Evolutionary conservation across 2,797 vertebrate species (phyloP).

Genomic region (Hybognathus amarus): DNA sequence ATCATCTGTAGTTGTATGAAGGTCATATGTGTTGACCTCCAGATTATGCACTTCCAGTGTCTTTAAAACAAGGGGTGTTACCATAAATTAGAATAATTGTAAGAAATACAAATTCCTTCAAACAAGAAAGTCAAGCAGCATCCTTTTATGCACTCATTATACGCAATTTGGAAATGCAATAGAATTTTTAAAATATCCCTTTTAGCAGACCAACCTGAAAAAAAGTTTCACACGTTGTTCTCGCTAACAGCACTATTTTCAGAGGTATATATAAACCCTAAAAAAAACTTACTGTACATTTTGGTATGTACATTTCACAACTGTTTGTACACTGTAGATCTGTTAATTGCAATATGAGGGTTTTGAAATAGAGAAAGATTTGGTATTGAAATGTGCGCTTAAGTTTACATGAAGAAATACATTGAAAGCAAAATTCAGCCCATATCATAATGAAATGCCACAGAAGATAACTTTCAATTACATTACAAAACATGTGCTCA

Average conservation of each 20-base stretch:
- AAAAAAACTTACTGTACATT: neutral
- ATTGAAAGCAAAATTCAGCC: neutral
- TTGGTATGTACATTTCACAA: neutral
- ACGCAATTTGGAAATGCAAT: slow-evolving; percentile 50
- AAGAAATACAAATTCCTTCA: slow-evolving; percentile 63
- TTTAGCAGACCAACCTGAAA: slow-evolving; percentile 46
- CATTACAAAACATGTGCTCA: slow-evolving; percentile 33
- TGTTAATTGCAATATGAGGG: neutral
- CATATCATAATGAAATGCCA: slow-evolving; percentile 2
- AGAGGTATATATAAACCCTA: slow-evolving; percentile 11
- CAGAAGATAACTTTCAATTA: slow-evolving; percentile 28
- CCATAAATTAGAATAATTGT: slow-evolving; percentile 73
- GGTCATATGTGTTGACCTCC: slow-evolving; percentile 68
- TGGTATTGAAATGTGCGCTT: neutral
- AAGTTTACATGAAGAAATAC: neutral
- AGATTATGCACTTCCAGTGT: slow-evolving; percentile 69
- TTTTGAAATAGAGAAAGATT: neutral
- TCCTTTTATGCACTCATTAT: slow-evolving; percentile 55
- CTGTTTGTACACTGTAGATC: neutral
- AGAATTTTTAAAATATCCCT: slow-evolving; percentile 38
- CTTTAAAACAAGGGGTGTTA: slow-evolving; percentile 59
- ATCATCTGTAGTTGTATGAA: slow-evolving; percentile 72
- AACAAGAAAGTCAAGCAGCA: slow-evolving; percentile 66
- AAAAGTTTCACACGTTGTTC: neutral
- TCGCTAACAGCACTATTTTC: slow-evolving; percentile 1